Percentiles rank a stretch among this genome's conserved stretches.
Conservation (phyloP, 1,140 invertebrate genomes). For the Brachionus plicatilis region DNA sequence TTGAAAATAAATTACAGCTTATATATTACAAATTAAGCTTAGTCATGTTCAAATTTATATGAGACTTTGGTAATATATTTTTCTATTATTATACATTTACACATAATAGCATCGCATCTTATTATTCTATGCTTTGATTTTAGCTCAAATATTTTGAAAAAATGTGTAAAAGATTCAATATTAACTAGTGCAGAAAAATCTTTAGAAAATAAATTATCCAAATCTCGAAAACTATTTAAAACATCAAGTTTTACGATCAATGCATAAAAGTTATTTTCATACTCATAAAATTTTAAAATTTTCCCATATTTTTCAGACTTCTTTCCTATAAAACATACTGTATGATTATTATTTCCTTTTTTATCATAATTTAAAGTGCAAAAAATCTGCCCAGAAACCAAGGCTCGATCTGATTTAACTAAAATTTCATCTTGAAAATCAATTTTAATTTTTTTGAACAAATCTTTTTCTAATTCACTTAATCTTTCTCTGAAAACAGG, state of each 20-base stretch:
- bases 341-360: not conserved
- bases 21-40: not conserved
- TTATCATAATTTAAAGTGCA: not conserved
- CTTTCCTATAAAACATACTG: not conserved
- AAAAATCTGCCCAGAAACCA: not conserved
- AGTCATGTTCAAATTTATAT: not conserved
- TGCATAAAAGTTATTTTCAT: not conserved
- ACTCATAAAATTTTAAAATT: not conserved
- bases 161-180: not conserved
- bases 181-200: not conserved
- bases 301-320: not conserved
- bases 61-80: not conserved
- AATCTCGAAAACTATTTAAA: not conserved
- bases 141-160: not conserved
- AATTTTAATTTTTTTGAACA: not conserved
- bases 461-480: not conserved
- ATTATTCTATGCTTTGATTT: not conserved
- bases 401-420: not conserved
- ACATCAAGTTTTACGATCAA: not conserved
- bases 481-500: not conserved
- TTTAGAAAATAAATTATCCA: not conserved
- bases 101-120: not conserved
- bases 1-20: not conserved
- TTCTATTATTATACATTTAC: not conserved
- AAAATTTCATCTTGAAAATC: not conserved